Evolutionary conservation across 2,797 vertebrate species (phyloP).

Genomic region (Enteromius trimaculatus): DNA sequence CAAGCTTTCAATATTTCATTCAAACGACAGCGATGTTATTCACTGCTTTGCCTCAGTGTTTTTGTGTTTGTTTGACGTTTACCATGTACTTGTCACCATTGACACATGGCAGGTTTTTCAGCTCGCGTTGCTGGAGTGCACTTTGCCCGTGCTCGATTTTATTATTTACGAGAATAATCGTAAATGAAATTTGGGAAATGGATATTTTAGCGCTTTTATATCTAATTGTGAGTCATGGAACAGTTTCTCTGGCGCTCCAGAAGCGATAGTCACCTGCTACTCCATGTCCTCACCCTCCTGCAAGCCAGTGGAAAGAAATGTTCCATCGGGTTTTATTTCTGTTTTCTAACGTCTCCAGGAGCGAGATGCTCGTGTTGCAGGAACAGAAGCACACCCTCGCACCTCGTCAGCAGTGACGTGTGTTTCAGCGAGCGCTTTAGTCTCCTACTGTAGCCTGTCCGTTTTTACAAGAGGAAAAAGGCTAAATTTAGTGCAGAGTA

Average conservation of each 20-base stretch:
- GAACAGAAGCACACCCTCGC: constrained; percentile 44
- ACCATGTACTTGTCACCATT: constrained; percentile 30
- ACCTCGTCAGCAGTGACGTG: constrained; percentile 51
- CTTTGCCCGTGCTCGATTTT: constrained; percentile 26
- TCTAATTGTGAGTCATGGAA: constrained; percentile 53
- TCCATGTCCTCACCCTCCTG: constrained; percentile 38
- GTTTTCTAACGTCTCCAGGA: constrained; percentile 46
- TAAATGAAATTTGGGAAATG: constrained; percentile 48
- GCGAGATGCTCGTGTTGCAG: constrained; percentile 14
- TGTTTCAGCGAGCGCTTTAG: constrained; percentile 26
- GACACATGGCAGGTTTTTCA: constrained; percentile 43
- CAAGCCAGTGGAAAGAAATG: constrained; percentile 54
- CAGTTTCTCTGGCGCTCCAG: constrained; percentile 35
- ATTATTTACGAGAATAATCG: constrained; percentile 49
- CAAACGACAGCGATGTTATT: constrained; percentile 23
- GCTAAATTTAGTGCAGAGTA: constrained; percentile 46
- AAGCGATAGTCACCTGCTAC: constrained; percentile 57
- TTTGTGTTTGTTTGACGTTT: constrained; percentile 25
- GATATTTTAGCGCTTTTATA: constrained; percentile 45
- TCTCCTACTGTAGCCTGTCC: constrained; percentile 1
- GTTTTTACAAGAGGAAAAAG: constrained; percentile 50
- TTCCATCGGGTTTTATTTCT: constrained; percentile 39
- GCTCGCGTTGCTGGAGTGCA: constrained; percentile 5
- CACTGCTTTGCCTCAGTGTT: constrained; percentile 32
- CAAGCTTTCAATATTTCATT: constrained; percentile 42